Evolutionary conservation across 2,113 vertebrate species (phyloP).

Genomic region (Numenius arquata): DNA sequence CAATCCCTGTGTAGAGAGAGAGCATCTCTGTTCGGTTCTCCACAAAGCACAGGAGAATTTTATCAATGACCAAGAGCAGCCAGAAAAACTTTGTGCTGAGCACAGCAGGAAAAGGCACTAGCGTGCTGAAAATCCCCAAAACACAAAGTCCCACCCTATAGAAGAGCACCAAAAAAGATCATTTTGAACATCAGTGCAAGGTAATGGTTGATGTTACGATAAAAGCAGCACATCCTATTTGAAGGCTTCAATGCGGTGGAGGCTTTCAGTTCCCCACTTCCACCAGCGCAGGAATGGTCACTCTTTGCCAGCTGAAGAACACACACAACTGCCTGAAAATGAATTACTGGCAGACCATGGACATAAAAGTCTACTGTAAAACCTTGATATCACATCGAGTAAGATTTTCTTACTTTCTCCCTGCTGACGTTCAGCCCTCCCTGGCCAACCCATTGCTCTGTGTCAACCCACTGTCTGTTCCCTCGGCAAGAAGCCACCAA

Average conservation of each 20-base stretch:
- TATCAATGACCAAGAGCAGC: neutral
- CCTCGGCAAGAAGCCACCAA: neutral
- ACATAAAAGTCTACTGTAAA: neutral
- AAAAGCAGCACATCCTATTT: neutral
- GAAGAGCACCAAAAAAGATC: neutral
- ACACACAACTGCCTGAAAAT: neutral
- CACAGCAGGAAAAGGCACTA: neutral
- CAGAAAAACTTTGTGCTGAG: neutral
- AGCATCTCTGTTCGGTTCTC: neutral
- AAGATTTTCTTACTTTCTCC: neutral
- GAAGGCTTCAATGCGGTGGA: neutral
- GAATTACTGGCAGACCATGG: neutral
- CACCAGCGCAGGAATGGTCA: neutral
- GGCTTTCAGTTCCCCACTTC: neutral
- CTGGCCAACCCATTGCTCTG: neutral
- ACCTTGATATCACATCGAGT: neutral
- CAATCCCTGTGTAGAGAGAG: neutral
- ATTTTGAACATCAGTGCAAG: neutral
- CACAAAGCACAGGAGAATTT: neutral
- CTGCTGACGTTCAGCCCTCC: neutral
- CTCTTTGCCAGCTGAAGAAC: neutral
- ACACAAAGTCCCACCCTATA: neutral
- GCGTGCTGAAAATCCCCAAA: neutral
- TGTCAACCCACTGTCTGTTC: too few relatives aligned
- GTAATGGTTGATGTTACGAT: neutral